Evolutionary conservation across 2,113 vertebrate genomes (phyloP).

Genomic region (Dinomys branickii): DNA sequence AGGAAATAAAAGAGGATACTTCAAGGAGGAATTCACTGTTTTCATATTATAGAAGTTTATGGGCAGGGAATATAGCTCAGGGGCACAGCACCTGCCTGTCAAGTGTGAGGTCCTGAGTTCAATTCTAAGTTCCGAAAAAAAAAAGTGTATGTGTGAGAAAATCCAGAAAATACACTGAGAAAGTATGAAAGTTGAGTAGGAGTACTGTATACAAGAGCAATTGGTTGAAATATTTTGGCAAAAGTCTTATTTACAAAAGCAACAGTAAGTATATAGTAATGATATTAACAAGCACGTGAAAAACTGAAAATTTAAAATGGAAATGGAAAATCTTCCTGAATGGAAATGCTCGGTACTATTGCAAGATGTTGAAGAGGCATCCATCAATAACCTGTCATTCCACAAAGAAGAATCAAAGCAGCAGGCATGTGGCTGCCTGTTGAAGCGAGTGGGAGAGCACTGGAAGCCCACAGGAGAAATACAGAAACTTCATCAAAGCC

Average conservation of each 20-base stretch:
- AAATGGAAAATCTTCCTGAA: neutral
- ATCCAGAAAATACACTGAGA: neutral
- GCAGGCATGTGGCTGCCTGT: neutral
- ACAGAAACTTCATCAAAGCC: neutral
- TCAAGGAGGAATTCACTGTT: neutral
- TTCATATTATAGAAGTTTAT: neutral
- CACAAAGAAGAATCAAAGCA: neutral
- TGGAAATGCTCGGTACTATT: neutral
- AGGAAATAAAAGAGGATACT: neutral
- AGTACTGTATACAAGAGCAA: neutral
- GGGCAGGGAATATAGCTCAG: too few relatives aligned
- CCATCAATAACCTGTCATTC: too few relatives aligned
- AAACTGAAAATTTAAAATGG: neutral
- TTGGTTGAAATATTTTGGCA: neutral
- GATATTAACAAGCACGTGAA: neutral
- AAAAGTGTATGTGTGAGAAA: too few relatives aligned
- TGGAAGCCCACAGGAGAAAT: neutral
- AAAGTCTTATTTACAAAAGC: neutral
- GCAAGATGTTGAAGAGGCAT: neutral
- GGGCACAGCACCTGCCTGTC: too few relatives aligned
- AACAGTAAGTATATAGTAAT: neutral
- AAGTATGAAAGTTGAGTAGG: neutral
- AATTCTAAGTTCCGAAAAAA: too few relatives aligned
- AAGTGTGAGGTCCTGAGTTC: too few relatives aligned
- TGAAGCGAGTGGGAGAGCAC: neutral